Conservation (phyloP, 2,888 invertebrate species). For the Papilio gigon region DNA sequence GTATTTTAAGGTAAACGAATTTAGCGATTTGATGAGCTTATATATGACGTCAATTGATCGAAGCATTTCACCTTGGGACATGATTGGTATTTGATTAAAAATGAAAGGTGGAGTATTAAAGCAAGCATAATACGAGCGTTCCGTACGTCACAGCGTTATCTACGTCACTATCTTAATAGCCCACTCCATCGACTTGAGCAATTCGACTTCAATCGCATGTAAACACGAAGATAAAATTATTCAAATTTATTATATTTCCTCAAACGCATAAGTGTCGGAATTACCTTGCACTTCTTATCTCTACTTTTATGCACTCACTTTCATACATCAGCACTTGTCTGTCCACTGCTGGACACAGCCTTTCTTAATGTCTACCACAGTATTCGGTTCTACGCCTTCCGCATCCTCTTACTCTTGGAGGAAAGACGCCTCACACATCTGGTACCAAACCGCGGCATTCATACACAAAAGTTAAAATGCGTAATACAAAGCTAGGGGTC, state of each 20-base stretch:
- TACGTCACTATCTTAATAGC: conserved; percentile 32
- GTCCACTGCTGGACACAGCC: no score
- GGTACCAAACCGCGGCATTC: no score
- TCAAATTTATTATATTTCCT: not conserved
- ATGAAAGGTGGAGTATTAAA: conserved; percentile 16
- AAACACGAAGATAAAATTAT: conserved; percentile 14
- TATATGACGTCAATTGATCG: not conserved
- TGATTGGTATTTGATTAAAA: conserved; percentile 12
- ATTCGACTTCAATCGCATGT: conserved; percentile 35
- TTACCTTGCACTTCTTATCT: not conserved
- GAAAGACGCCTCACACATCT: no score
- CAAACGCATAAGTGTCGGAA: not conserved
- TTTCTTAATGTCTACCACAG: no score
- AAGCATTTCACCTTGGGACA: not conserved
- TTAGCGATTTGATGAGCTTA: not conserved
- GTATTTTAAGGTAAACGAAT: not conserved
- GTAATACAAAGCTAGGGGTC: not conserved
- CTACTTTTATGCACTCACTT: not conserved
- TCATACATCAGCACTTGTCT: no score
- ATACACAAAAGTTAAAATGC: not conserved
- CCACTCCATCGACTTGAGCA: conserved; percentile 35
- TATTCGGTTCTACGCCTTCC: no score
- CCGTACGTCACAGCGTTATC: conserved; percentile 20
- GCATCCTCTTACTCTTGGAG: no score
- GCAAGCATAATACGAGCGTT: conserved; percentile 13